Percentiles rank a stretch among this genome's conserved stretches.
phyloP scores from a whole-genome alignment of 1,140 invertebrate genomes.

The Tribolium castaneum region DNA sequence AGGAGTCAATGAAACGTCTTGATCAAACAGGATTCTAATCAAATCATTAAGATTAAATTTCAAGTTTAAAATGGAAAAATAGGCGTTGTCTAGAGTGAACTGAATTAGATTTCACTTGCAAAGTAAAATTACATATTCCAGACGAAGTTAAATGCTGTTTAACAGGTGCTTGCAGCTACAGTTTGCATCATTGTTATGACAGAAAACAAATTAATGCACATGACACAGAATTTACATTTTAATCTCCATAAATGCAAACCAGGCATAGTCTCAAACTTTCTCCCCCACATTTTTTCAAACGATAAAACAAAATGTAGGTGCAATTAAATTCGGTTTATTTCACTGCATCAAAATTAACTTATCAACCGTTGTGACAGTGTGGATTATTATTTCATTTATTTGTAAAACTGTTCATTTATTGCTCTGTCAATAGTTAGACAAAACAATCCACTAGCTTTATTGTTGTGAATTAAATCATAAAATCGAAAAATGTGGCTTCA shows the following conservation, averaged over 20 bases:
- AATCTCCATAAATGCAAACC: not conserved
- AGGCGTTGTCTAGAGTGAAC: not conserved
- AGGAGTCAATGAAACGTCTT: slow-evolving; percentile 10
- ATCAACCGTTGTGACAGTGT: not conserved
- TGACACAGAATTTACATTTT: not conserved
- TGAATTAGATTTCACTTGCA: not conserved
- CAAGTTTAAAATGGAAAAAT: not conserved
- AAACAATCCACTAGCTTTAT: not conserved
- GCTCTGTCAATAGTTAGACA: not conserved
- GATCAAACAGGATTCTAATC: not conserved
- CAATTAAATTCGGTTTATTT: too few relatives aligned
- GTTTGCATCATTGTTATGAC: not conserved
- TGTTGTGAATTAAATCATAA: not conserved
- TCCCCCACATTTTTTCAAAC: not conserved
- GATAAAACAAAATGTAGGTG: too few relatives aligned
- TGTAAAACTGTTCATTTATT: not conserved
- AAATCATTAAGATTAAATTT: not conserved
- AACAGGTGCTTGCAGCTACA: not conserved
- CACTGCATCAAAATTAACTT: not conserved
- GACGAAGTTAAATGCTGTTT: not conserved
- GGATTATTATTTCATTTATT: not conserved
- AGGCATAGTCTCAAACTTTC: not conserved
- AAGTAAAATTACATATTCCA: not conserved
- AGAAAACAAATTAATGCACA: not conserved
- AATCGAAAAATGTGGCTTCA: not conserved